Percentiles rank a stretch among this genome's conserved stretches.
These are phyloP conservation scores for Agriopis marginaria DNA, from an alignment of 2,888 invertebrate genomes.

Conservation along the genomic window DNA sequence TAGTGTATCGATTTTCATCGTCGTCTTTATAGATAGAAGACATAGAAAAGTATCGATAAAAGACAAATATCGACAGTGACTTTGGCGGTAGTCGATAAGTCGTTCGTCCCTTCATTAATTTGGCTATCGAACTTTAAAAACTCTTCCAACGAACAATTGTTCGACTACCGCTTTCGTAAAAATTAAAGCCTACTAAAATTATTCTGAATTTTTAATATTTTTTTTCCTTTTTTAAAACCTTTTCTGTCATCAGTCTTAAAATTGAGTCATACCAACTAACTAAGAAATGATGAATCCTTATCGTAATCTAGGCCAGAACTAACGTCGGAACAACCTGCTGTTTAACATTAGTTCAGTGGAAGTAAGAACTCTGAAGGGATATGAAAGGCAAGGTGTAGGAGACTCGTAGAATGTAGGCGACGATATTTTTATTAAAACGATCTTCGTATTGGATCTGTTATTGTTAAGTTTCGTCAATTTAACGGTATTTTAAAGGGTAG, in stretches of 20 bases:
- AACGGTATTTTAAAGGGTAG: conserved; percentile 57
- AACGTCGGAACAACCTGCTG: conserved; percentile 60
- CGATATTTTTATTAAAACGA: conserved; percentile 55
- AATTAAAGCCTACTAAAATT: conserved; percentile 66
- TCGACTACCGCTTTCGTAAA: conserved; percentile 56
- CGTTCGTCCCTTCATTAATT: conserved; percentile 61
- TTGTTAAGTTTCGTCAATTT: conserved; percentile 53
- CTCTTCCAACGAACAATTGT: conserved; percentile 57
- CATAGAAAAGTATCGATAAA: conserved; percentile 75
- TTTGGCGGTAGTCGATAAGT: conserved; percentile 58
- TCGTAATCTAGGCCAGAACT: conserved; percentile 81
- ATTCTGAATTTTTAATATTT: conserved; percentile 59
- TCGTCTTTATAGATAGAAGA: conserved; percentile 77
- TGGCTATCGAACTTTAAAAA: conserved; percentile 69
- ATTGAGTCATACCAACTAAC: conserved; percentile 86
- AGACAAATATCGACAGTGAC: conserved; percentile 63
- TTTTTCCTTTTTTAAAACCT: conserved; percentile 60
- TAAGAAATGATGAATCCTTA: conserved; percentile 83
- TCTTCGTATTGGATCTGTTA: conserved; percentile 43
- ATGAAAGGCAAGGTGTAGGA: conserved; percentile 61
- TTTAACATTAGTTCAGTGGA: conserved; percentile 55
- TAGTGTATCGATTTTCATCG: conserved; percentile 66
- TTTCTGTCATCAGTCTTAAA: conserved; percentile 86
- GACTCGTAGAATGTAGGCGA: conserved; percentile 66
- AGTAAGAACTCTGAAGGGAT: conserved; percentile 61